Base-by-base conservation (phyloP, 1,140 invertebrate species). In the Trichonephila inaurata region DNA sequence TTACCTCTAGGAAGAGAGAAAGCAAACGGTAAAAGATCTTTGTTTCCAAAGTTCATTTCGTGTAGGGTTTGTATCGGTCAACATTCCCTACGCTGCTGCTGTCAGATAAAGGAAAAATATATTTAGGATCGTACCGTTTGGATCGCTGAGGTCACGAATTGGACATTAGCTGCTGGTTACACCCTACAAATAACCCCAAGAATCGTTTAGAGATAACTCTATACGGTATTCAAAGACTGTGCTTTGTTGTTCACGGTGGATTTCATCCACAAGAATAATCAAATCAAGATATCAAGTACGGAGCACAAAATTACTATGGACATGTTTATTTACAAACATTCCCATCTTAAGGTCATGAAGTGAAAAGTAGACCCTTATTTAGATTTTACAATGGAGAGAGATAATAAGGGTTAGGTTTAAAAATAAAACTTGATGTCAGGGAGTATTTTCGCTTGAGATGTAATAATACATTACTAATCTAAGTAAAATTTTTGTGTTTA, bases 151-250 rank as follows among this genome's bases (percentile, higher is more conserved):
- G 24, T 77, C 72, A 77, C 72, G 72, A 77, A 33, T 19, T 77
- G 72, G 72, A 33, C 72, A 77, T 77, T 77, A 77, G 72, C 72
- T 77, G 12, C 72, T 77, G 72, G 72, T 24, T 28, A 77, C 72
- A 77, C 72, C 72, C 72, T 18, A 7, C 72, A 77, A 77, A 77
- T 77, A 33, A 77, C 28, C 28, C 72, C 33, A 19, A 77, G 72
- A 33, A 18, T 40, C 18, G 7, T 16, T 77, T 77, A 33, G 18
- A 77, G 72, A 77, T 77, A 77, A 77, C 33, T 28, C 28, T 40
- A 33, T 77, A 77, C 18, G 72, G 33, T 40, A 77, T 77, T 77
- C 28, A 18, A 18, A 40, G 33, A 40, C 72, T 77, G 18, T 33
- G 24, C 10, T 40, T 77, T 77, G 24, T 40, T 40, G 5, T 6